phyloP scores from a whole-genome alignment of 2,888 invertebrate genomes.

The Zaprionus obscuricornis region DNA sequence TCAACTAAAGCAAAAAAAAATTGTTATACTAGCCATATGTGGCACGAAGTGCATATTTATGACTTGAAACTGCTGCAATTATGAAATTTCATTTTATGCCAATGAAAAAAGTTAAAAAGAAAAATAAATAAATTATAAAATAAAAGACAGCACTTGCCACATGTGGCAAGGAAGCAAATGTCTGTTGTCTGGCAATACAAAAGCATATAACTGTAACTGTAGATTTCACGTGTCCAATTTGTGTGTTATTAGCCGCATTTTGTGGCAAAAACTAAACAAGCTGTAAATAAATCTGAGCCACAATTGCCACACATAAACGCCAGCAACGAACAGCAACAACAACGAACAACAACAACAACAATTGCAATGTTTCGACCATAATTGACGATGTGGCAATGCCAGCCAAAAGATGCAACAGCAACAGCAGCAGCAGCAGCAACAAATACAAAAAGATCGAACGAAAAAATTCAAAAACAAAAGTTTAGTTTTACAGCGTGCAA shows the following conservation, averaged over 20 bases:
- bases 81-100: no score
- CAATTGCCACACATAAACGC: conserved; percentile 10
- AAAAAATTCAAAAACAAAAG: no score
- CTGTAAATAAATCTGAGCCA: conserved; percentile 34
- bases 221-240: not conserved
- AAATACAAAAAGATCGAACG: conserved; percentile 15
- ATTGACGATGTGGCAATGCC: conserved; percentile 19
- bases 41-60: no score
- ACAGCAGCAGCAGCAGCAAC: conserved; percentile 13
- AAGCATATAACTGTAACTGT: no score
- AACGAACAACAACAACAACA: conserved; percentile 13
- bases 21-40: no score
- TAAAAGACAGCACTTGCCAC: no score
- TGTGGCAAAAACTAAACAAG: conserved; percentile 44
- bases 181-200: no score
- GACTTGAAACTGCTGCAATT: no score
- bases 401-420: conserved; percentile 18
- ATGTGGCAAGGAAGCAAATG: no score
- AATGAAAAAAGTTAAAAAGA: no score
- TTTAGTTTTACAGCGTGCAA: conserved; percentile 1
- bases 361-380: conserved; percentile 14
- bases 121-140: no score
- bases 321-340: conserved; percentile 4
- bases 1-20: no score
- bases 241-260: not conserved